Evolutionary conservation across 2,888 invertebrate genomes (phyloP), one percentile per base, ranked within the genome.

Genomic region (Eupithecia pulchellata): DNA sequence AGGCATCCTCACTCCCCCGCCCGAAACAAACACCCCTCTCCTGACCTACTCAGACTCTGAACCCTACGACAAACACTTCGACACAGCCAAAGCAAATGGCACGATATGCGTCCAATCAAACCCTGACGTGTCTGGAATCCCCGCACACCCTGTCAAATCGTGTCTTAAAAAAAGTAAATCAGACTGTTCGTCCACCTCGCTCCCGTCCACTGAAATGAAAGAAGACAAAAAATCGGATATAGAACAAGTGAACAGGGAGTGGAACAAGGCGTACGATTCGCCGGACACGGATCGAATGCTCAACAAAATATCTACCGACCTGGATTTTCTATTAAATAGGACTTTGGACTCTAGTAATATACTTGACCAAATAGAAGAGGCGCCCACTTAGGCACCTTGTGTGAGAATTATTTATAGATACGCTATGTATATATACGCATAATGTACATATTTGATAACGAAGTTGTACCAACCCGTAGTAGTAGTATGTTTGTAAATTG

Each of bases 311-410:
- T 96, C 97, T 1, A 96, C 96, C 83, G 97, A 98, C 90, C 91
- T 98, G 79, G 97, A 97, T 90, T 97, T 97, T 91, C 91, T 98
- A 78, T 91, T 97, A 73, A 97, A 97, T 88, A 95, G 97, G 74
- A 95, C 94, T 73, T 93, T 91, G 72, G 87, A 88, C 64, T 84
- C 78, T 72, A 85, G 83, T 80, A 83, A 81, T 71, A 81, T 78
- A 73, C 80, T 84, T 67, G 88, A 91, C 76, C 85, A 89, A 80
- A 91, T 90, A 76, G 90, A 91, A 73, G 90, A 92, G 78, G 91
- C 89, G 3, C 91, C 92, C 34, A 91, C 91, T 84, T 92, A 92
- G 89, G 61, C 64, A 70, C 39, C 66, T 39, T 67, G 27, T 4
- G 69, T 74, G 82, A 73, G 79, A 75, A 74, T 70, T 82, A 84